Evolutionary conservation across 2,113 vertebrate species (phyloP).

Genomic region (Tachycineta bicolor): DNA sequence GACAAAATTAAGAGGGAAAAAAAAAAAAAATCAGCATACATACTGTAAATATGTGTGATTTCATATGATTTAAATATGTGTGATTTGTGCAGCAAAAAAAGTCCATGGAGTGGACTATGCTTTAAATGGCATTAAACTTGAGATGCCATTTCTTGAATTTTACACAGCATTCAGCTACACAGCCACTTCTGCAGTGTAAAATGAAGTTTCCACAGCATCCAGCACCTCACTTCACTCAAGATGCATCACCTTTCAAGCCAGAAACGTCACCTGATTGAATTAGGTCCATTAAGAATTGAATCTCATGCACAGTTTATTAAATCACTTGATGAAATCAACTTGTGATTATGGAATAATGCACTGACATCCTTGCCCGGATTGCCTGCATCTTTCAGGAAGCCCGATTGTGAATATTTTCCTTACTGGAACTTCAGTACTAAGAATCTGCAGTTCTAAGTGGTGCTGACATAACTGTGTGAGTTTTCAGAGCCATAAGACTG

Average conservation of each 20-base stretch:
- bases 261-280: constrained; percentile 23
- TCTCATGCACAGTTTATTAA: constrained; percentile 28
- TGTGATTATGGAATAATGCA: constrained; percentile 22
- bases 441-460: background rate
- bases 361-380: background rate
- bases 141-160: background rate
- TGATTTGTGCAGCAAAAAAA: background rate
- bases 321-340: constrained; percentile 23
- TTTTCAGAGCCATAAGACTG: background rate
- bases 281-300: constrained; percentile 40
- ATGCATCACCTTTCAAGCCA: constrained; percentile 22
- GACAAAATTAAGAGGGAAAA: background rate
- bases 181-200: background rate
- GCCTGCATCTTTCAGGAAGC: background rate
- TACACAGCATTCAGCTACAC: background rate
- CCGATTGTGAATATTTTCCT: background rate
- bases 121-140: background rate
- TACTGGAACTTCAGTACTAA: background rate
- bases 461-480: background rate
- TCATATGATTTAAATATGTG: too few species aligned
- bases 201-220: background rate
- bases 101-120: background rate
- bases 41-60: background rate
- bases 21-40: background rate
- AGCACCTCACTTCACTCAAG: background rate